Evolutionary conservation across 2,113 vertebrate species (phyloP).

Genomic region (Corynorhinus townsendii): DNA sequence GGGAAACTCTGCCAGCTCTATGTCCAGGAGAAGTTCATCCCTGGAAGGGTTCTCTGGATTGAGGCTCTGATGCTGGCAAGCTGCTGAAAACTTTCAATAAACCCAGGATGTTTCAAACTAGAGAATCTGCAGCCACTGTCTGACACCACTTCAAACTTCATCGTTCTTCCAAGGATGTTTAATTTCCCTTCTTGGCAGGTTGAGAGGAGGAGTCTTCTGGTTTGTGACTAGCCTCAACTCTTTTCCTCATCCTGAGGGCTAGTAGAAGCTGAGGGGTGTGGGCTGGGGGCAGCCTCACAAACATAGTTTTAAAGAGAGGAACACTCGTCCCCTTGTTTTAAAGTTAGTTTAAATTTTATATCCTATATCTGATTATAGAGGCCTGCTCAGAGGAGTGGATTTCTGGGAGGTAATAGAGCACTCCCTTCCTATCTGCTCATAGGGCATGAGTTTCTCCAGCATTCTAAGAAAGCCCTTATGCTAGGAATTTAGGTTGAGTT

Average conservation of each 20-base stretch:
- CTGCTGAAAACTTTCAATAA: not conserved
- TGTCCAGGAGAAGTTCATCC: not conserved
- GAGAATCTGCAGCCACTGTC: not conserved
- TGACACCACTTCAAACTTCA: not conserved
- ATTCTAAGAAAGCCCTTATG: not conserved
- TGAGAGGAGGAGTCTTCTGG: not conserved
- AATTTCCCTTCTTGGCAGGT: not conserved
- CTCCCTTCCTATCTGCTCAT: not conserved
- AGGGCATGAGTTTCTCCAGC: not conserved
- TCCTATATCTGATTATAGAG: not conserved
- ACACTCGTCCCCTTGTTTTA: not conserved
- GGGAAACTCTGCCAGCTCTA: not conserved
- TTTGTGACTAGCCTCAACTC: not conserved
- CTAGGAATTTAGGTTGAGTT: not conserved
- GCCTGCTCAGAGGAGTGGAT: not conserved
- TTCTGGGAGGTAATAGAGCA: not conserved
- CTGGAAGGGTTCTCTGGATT: not conserved
- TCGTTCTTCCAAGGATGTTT: not conserved
- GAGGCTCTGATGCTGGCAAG: not conserved
- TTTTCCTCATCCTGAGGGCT: not conserved
- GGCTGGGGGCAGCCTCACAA: not conserved
- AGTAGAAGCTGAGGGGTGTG: not conserved
- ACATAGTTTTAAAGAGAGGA: not conserved
- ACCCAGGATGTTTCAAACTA: not conserved
- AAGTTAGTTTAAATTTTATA: not conserved